Conservation (phyloP, 2,888 invertebrate genomes). For the Drosophila anceps region DNA sequence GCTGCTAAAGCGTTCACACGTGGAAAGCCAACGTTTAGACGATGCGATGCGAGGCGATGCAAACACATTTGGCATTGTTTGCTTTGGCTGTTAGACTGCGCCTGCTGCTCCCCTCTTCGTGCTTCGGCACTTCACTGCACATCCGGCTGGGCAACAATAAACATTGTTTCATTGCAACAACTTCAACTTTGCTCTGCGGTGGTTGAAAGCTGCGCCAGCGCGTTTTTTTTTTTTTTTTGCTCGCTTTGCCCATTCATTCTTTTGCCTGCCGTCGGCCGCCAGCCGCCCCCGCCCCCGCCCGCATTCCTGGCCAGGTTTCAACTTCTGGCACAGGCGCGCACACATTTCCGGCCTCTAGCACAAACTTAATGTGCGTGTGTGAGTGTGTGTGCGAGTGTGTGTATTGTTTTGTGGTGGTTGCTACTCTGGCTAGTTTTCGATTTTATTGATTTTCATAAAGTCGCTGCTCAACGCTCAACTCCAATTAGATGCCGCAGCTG, state of each 20-base stretch:
- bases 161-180: conserved; percentile 73
- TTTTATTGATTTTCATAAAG: conserved; percentile 79
- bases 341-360: conserved; percentile 57
- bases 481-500: conserved; percentile 59
- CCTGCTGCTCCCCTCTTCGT: background rate
- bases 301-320: conserved; percentile 29
- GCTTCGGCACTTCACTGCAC: conserved; percentile 52
- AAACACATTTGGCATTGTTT: conserved; percentile 68
- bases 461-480: conserved; percentile 47
- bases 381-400: background rate
- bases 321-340: conserved; percentile 55
- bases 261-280: conserved; percentile 9
- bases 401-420: conserved; percentile 47
- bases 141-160: conserved; percentile 60
- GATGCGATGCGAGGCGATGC: conserved; percentile 14
- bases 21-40: conserved; percentile 41
- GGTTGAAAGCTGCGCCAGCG: conserved; percentile 63
- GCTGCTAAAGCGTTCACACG: conserved; percentile 53
- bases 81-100: conserved; percentile 31
- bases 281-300: conserved; percentile 2
- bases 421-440: conserved; percentile 72
- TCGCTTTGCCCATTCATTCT: conserved; percentile 61
- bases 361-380: conserved; percentile 32
- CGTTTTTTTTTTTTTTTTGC: conserved; percentile 47
- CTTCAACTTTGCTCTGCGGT: conserved; percentile 57